phyloP scores from a whole-genome alignment of 2,797 vertebrate genomes.

The Hapalemur alaotrensis region DNA sequence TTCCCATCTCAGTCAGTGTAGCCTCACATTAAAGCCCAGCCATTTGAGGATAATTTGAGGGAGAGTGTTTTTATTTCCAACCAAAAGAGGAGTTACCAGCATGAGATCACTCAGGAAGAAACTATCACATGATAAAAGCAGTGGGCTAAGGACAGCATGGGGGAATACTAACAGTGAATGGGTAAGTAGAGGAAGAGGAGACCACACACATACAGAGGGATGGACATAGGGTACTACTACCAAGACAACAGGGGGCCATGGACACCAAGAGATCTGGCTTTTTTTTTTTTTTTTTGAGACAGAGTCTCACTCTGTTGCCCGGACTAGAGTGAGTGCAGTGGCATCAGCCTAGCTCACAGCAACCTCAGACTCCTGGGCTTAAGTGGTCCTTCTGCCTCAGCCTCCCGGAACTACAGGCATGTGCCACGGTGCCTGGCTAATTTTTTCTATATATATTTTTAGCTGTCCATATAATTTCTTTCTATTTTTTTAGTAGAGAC shows the following conservation, averaged over 20 bases:
- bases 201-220: background rate
- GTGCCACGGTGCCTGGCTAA: no score
- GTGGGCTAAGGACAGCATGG: background rate
- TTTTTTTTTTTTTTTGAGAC: no score
- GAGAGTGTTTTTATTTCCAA: slow-evolving; percentile 9
- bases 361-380: no score
- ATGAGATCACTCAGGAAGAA: slow-evolving; percentile 2
- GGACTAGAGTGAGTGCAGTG: no score
- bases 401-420: no score
- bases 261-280: background rate
- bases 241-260: background rate
- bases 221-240: background rate
- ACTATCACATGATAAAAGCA: slow-evolving; percentile 21
- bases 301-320: no score
- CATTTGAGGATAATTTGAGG: slow-evolving; percentile 14
- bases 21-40: background rate
- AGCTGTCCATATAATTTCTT: no score
- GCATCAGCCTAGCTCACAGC: no score
- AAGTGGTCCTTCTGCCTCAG: no score
- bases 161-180: background rate
- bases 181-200: background rate
- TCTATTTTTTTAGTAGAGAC: no score
- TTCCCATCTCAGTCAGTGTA: background rate
- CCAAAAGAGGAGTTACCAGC: slow-evolving; percentile 20
- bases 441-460: no score